Base-by-base conservation (phyloP, 2,797 vertebrate genomes). In the Acrossocheilus fasciatus region DNA sequence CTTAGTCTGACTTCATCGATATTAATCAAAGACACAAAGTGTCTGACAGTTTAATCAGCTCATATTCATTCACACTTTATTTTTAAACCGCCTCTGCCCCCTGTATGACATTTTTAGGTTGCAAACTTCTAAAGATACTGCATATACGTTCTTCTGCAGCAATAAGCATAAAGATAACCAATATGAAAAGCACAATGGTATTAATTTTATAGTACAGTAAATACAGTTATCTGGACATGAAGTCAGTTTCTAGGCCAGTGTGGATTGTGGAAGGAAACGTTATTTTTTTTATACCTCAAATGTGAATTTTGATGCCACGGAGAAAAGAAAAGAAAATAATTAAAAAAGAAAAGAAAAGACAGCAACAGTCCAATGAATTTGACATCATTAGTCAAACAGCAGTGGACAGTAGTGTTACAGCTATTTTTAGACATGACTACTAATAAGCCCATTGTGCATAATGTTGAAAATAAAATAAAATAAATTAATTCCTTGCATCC, bases 1-100 rank as follows among this genome's bases (percentile, higher is more conserved):
- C 47, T 73, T 86, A 18, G 15, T 69, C 66, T 89, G 88, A 47
- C 74, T 74, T 85, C 26, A 81, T 84, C 57, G 57, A 76, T 78
- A 81, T 73, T 84, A 78, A 75, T 78, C 59, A 66, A 68, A 43
- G n/a, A 70, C 84, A 82, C 18, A 34, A 66, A 66, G 64, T 66
- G 62, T 43, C 34, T 84, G 83, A 84, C 47, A 64, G 15, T 84
- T 77, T 52, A 18, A 30, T 26, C 62, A 76, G n/a, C 68, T 54
- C 34, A 39, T 75, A 34, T 43, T 52, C 34, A 68, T 47, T 81
- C 17, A 34, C 11, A 47, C n/a, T 17, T 45, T 74, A 54, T 36
- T 52, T 75, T 41, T 68, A 84, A 77, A 77, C 23, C 17, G 41
- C 3, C 34, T 76, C 52, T 43, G 68, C 36, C 47, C 2, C 4